These are phyloP conservation scores for Ischnura elegans DNA, from an alignment of 2,888 invertebrate genomes.

Conservation along the genomic window DNA sequence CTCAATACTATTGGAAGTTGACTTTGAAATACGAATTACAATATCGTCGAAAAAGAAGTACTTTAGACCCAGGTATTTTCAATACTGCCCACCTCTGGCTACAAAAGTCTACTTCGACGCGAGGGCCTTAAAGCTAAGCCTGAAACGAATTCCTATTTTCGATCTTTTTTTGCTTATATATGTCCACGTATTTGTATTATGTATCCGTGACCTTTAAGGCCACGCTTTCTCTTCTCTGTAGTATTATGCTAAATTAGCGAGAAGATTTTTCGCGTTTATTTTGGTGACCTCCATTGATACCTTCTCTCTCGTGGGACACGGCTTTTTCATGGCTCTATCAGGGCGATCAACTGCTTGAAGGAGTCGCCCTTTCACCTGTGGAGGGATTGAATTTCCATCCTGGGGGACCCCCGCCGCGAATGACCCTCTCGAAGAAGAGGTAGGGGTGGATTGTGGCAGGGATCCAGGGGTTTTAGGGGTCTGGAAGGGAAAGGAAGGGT, in stretches of 20 bases:
- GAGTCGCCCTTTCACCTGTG: not conserved
- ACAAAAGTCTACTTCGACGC: too few species aligned
- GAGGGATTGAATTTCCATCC: conserved; percentile 22
- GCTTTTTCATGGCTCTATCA: not conserved
- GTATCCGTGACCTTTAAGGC: too few species aligned
- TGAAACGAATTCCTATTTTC: too few species aligned
- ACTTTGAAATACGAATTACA: too few species aligned
- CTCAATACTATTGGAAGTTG: too few species aligned
- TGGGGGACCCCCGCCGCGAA: not conserved
- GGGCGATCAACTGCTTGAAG: not conserved
- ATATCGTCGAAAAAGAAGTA: too few species aligned
- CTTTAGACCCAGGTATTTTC: too few species aligned
- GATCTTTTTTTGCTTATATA: too few species aligned
- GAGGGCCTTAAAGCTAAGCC: too few species aligned
- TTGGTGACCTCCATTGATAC: not conserved
- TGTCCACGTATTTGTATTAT: too few species aligned
- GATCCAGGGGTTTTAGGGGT: not conserved
- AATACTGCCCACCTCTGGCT: too few species aligned
- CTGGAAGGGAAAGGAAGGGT: not conserved
- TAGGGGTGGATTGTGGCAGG: not conserved
- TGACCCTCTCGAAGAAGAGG: not conserved
- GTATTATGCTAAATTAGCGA: not conserved
- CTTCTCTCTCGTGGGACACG: not conserved
- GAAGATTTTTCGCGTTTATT: not conserved
- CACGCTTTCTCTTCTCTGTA: too few species aligned